Evolutionary conservation across 2,888 invertebrate genomes (phyloP), one percentile per base, ranked within the genome.

Genomic region (Branchellion lobata): DNA sequence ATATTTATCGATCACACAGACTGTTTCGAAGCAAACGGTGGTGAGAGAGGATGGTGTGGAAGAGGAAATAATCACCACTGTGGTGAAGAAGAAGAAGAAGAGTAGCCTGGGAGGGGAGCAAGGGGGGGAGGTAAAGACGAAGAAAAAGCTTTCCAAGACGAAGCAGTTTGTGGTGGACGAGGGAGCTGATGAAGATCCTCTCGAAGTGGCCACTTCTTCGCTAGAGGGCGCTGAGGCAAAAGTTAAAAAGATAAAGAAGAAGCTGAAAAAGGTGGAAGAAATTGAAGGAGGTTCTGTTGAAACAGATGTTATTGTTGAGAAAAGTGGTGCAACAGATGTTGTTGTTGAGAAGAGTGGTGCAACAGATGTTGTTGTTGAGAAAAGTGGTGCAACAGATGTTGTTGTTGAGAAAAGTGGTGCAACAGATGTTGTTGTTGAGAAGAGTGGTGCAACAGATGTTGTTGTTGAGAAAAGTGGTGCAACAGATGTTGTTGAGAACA

Each of bases 101-200:
- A 57, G 21, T 3, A 57, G 24, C 5, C 11, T 57, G 24, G 24
- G 3, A n/a, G 24, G 3, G 21, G n/a, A 5, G n/a, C 11, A n/a
- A 57, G 61, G 21, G 3, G 61, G 61, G 3, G 61, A 57, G 24
- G 21, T n/a, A n/a, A 57, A 57, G 24, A 57, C 61, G 33, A 69
- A 69, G 33, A 69, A n/a, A 31, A 69, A 14, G 21, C 27, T 69
- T 3, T 34, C 31, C 14, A 69, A 69, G 33, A 8, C 31, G 21
- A 69, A 69, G 69, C 8, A 8, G 29, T 31, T 69, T 14, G 34
- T 34, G 14, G 5, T 69, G 27, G 69, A 69, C 31, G 69, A 69
- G 69, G 69, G 69, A 5, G 69, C 33, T 34, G 69, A 69, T 69
- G 34, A 69, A 31, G n/a, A n/a, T n/a, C 8, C 34, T 11, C 21